Evolutionary conservation across 92 coral and sea anemone genomes (phyloP), one percentile per base, ranked within the genome.

Genomic region (Meandrina meandrites): DNA sequence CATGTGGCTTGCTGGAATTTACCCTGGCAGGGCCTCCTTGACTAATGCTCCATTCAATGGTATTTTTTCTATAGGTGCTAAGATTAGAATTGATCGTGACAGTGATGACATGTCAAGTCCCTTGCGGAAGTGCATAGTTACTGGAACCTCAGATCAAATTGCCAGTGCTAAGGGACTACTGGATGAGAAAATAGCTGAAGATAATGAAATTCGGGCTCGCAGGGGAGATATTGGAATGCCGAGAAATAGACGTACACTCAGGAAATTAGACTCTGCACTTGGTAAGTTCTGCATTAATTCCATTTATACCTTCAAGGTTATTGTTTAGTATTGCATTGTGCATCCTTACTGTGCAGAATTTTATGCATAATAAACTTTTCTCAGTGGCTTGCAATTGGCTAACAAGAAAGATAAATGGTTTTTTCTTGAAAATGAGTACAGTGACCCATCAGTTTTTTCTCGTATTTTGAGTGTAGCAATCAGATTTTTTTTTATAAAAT

Each of bases 181-280:
- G 47, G 94, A 95, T 79, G 99, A 97, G 82, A 95, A 93, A 83
- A 83, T 97, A 42, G 92, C 92, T 16, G 99, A 97, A 84, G 96
- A 97, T 42, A 87, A 93, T 50, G 89, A 81, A n/a, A 90, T 86
- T 37, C 81, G 91, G 84, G 89, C 92, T 34, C 86, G 88, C 36
- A 94, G 83, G 42, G 91, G 91, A 31, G 84, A 78, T 62, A 30
- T 51, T 27, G 77, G 76, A 85, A 64, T 53, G 60, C 19, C 47
- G 0, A 66, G 68, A 50, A 45, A 64, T 22, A 48, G 68, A 62
- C 76, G 58, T 45, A 30, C 64, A 22, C 82, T 77, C 22, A 85
- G 82, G 67, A 87, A 53, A 71, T 30, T 81, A 6, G 60, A 79
- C 6, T 24, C 72, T 50, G 73, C 76, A 14, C 32, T 30, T 9